Percentiles rank a stretch among this genome's conserved stretches.
Conservation (phyloP, 2,797 vertebrate genomes). For the Alfaro cultratus region DNA sequence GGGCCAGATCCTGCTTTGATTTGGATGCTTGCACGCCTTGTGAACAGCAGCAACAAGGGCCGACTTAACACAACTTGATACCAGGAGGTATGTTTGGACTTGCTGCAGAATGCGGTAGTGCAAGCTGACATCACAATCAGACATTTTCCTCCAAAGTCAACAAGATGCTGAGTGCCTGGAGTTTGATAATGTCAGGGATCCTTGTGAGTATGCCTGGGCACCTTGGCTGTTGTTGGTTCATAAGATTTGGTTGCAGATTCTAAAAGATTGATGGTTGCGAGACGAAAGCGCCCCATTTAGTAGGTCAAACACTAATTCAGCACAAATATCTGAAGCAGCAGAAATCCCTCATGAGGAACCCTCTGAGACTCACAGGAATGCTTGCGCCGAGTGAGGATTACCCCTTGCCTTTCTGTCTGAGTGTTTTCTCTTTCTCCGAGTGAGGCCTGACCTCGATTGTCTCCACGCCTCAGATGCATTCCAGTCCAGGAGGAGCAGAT, state of each 20-base stretch:
- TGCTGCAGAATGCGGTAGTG: conserved; percentile 20
- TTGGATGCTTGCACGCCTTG: background rate
- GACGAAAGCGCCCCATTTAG: conserved; percentile 12
- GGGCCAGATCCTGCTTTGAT: background rate
- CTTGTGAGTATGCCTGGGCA: background rate
- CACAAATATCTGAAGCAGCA: conserved; percentile 46
- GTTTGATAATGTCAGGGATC: conserved; percentile 44
- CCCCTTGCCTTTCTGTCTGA: conserved; percentile 49
- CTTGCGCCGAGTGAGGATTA: conserved; percentile 53
- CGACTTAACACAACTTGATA: background rate
- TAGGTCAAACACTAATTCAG: conserved; percentile 20
- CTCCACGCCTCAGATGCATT: conserved; percentile 60
- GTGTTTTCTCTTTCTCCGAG: conserved; percentile 63
- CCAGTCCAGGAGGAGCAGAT: conserved; percentile 61
- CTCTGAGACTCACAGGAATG: conserved; percentile 56
- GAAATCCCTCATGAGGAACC: conserved; percentile 60
- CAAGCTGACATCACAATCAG: conserved; percentile 38
- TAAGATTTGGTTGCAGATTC: background rate
- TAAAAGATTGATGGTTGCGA: conserved; percentile 28
- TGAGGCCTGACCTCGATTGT: conserved; percentile 67
- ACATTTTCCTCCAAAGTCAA: conserved; percentile 55
- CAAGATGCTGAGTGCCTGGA: conserved; percentile 31
- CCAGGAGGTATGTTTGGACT: conserved; percentile 38
- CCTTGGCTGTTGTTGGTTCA: conserved; percentile 6
- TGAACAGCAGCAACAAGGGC: background rate